These are phyloP conservation scores for Phrixothrix hirtus DNA, from an alignment of 2,888 invertebrate genomes.

Conservation along the genomic window DNA sequence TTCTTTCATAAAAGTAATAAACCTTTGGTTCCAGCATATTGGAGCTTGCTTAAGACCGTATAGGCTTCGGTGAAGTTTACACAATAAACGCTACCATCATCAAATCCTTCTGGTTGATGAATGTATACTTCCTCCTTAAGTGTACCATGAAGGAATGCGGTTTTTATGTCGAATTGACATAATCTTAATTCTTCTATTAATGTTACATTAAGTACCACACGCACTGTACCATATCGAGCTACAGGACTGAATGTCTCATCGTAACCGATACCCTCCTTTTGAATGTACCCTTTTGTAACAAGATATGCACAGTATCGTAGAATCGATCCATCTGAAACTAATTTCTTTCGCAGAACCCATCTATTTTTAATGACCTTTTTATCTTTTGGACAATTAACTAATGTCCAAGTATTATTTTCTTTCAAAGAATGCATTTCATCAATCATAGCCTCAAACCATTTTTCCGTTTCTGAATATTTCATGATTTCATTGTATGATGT, in stretches of 20 bases:
- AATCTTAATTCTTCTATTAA: slow-evolving; percentile 22
- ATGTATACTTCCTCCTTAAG: slow-evolving; percentile 14
- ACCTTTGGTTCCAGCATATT: slow-evolving; percentile 20
- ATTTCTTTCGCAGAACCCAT: too few species aligned
- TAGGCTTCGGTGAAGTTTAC: slow-evolving; percentile 40
- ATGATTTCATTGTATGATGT: too few species aligned
- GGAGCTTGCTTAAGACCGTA: slow-evolving; percentile 45
- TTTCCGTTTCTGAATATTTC: background rate
- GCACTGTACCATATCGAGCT: slow-evolving; percentile 23
- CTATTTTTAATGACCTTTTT: background rate
- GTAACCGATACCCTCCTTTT: slow-evolving; percentile 38
- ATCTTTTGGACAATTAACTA: background rate
- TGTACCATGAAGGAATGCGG: slow-evolving; percentile 42
- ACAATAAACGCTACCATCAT: slow-evolving; percentile 32
- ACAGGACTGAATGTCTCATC: slow-evolving; percentile 41
- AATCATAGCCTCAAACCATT: background rate
- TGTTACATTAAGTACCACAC: slow-evolving; percentile 31
- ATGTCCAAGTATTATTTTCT: background rate
- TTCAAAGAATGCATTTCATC: too few species aligned
- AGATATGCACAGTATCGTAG: slow-evolving; percentile 32
- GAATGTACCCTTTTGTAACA: slow-evolving; percentile 37
- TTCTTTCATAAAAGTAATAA: slow-evolving; percentile 25
- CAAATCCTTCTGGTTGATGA: slow-evolving; percentile 15
- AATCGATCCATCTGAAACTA: too few species aligned
- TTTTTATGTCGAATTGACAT: slow-evolving; percentile 41